Base-by-base conservation (phyloP, 1,140 invertebrate species). In the Pantala flavescens region DNA sequence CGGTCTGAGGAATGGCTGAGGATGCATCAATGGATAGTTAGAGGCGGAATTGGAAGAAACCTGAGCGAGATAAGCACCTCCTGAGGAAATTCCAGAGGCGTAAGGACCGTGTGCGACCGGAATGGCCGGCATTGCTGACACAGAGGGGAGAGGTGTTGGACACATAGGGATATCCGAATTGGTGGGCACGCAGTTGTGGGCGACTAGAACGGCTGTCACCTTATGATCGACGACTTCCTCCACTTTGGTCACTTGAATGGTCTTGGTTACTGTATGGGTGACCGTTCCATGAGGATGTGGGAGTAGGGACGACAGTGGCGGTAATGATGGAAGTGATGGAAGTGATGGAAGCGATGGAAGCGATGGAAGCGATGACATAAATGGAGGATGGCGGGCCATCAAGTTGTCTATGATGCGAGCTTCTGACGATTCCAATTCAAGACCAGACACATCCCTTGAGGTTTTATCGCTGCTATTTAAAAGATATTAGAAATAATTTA, bases 121-220 rank as follows among this genome's bases (percentile, higher is more conserved):
- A 63, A 63, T 16, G n/a, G 49, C 49, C 3, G 49, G 49, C 12
- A 12, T 12, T 63, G 49, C 49, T 7, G 49, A 19, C 16, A 21
- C 49, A 3, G 70, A 0, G 63, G 36, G 11, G 9, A 28, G 23
- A 24, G 70, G 28, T 73, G 19, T 16, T 23, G 73, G 49, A 19
- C 78, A 79, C 9, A 74, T 43, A 0, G 79, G 80, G 21, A 81
- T 78, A 23, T 78, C 77, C 9, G 72, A 14, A 70, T 77, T 74
- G 12, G 75, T 70, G 0, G 81, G 81, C 9, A 81, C 72, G 70
- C 81, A 82, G 73, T 82, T 82, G 14, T 78, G 19, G 0, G 79
- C 78, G 5, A 79, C 74, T n/a, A 82, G 72, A 7, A 80, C 81
- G 0, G 81, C 81, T 7, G 81, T 82, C 0, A 81, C 79, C 23